phyloP scores from a whole-genome alignment of 2,113 vertebrate genomes.

The Syngnathoides biaculeatus region DNA sequence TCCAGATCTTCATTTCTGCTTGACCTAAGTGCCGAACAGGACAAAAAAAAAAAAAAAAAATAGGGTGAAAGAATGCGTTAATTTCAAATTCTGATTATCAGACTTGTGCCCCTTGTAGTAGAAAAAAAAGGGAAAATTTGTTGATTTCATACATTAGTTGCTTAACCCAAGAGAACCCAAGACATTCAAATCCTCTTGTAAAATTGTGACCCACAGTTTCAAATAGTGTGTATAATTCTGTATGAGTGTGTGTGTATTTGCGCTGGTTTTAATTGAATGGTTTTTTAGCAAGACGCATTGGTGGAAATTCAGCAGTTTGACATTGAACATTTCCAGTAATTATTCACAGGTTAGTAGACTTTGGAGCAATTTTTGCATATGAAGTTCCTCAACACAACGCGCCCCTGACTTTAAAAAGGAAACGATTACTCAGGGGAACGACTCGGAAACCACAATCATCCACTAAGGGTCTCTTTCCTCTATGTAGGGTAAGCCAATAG shows the following conservation, averaged over 20 bases:
- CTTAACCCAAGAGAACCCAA: too few species aligned
- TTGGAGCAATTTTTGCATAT: not conserved
- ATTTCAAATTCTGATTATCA: constrained; percentile 32
- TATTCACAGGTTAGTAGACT: not conserved
- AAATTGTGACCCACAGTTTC: too few species aligned
- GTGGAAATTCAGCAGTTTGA: not conserved
- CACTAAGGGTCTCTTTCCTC: not conserved
- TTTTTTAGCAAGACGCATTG: not conserved
- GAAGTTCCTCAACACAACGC: not conserved
- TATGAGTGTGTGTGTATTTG: not conserved
- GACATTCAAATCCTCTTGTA: too few species aligned
- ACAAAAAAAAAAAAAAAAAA: too few species aligned
- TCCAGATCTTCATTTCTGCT: not conserved
- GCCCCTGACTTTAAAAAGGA: constrained; percentile 1
- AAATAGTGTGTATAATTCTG: too few species aligned
- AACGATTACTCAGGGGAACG: not conserved
- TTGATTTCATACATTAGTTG: too few species aligned
- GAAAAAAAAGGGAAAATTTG: too few species aligned
- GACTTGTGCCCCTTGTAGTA: constrained; percentile 11
- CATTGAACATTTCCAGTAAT: not conserved
- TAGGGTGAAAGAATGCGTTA: constrained; percentile 2
- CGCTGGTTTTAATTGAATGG: not conserved
- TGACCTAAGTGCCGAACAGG: too few species aligned
- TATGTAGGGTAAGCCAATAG: too few species aligned
- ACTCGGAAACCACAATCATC: not conserved